Percentiles rank a stretch among this genome's conserved stretches.
Conservation (phyloP, 2,888 invertebrate genomes). For the Heliconius sara region DNA sequence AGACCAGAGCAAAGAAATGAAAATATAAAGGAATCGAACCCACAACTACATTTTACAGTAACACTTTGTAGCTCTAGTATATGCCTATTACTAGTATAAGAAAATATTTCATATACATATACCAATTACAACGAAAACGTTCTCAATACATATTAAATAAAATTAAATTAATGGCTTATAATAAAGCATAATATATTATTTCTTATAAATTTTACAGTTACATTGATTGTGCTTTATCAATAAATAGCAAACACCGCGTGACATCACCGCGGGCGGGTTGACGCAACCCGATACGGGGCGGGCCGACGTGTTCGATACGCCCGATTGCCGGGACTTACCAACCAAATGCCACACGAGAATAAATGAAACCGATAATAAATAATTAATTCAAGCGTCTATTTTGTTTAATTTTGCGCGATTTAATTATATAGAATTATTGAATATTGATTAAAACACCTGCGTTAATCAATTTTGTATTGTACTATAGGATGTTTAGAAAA, state of each 20-base stretch:
- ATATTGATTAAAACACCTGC: background rate
- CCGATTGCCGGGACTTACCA: constrained; percentile 75
- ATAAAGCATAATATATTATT: constrained; percentile 1
- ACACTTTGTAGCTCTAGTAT: no score
- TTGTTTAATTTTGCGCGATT: constrained; percentile 21
- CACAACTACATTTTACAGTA: no score
- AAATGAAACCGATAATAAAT: constrained; percentile 62
- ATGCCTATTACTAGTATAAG: background rate
- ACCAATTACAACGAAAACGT: background rate
- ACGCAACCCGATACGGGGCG: constrained; percentile 61
- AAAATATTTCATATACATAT: background rate
- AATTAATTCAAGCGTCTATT: constrained; percentile 36
- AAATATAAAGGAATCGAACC: no score
- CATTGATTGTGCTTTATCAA: constrained; percentile 21
- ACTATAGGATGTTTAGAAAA: background rate
- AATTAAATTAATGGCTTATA: background rate
- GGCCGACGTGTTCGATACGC: constrained; percentile 41
- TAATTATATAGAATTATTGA: background rate
- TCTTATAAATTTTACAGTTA: constrained; percentile 3
- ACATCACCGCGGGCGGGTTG: constrained; percentile 65
- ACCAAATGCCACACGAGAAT: constrained; percentile 73
- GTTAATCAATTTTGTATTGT: background rate
- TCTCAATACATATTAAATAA: background rate
- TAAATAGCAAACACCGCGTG: constrained; percentile 54
- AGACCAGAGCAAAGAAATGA: no score